Percentiles rank a stretch among this genome's conserved stretches.
phyloP scores from a whole-genome alignment of 2,113 vertebrate species.

The Baryphthengus martii region DNA sequence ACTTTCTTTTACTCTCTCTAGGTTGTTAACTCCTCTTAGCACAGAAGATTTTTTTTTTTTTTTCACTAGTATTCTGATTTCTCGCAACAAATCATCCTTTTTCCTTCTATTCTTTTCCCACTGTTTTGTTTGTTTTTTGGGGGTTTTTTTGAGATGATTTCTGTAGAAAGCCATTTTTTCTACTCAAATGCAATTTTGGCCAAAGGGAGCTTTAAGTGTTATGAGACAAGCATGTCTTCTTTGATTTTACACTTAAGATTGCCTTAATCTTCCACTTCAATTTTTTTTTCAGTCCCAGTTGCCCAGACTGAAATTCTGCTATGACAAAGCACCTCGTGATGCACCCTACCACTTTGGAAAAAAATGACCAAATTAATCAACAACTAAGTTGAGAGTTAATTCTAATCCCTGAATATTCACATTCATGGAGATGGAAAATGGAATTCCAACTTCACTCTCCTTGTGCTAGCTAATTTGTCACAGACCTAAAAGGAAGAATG shows the following conservation, averaged over 20 bases:
- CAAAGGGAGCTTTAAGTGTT: neutral
- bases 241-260: neutral
- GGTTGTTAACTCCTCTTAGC: fast-evolving
- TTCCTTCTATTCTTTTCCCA: fast-evolving
- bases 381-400: neutral
- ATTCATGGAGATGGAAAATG: neutral
- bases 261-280: neutral
- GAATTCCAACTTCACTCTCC: neutral
- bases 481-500: neutral
- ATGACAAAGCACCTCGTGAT: neutral
- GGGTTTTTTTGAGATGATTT: neutral
- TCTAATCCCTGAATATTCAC: neutral
- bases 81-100: neutral
- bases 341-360: neutral
- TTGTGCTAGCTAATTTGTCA: neutral
- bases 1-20: neutral
- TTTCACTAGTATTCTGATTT: neutral
- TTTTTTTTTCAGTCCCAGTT: neutral
- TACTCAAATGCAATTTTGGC: neutral
- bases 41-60: neutral
- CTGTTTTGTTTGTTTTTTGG: too few relatives aligned
- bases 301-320: neutral
- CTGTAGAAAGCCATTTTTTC: neutral
- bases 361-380: neutral
- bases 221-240: neutral